phyloP scores from a whole-genome alignment of 2,113 vertebrate species.

The Spea bombifrons region DNA sequence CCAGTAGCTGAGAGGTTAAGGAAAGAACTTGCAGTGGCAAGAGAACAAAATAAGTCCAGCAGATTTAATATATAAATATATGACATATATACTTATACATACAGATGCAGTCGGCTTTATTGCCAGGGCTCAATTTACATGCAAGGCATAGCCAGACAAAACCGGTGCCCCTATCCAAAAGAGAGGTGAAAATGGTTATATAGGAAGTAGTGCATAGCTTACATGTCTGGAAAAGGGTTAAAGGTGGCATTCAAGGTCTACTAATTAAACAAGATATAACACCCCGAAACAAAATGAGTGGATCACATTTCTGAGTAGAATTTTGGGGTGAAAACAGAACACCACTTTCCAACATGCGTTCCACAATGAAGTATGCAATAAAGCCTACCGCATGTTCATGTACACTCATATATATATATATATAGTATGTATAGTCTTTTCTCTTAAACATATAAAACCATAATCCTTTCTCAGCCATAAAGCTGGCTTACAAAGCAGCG shows the following conservation, averaged over 20 bases:
- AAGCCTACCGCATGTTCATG: conserved; percentile 5
- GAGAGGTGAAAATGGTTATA: not conserved
- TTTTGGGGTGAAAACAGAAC: not conserved
- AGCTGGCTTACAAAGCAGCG: not conserved
- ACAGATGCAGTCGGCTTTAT: conserved; percentile 19
- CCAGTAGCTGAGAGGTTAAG: not conserved
- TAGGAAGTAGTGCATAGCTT: too few relatives aligned
- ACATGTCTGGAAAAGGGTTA: too few relatives aligned
- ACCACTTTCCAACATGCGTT: not conserved
- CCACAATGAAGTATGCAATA: not conserved
- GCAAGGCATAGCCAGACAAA: too few relatives aligned
- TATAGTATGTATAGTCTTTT: conserved; percentile 18
- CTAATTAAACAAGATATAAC: not conserved
- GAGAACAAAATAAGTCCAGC: conserved; percentile 5
- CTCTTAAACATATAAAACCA: not conserved
- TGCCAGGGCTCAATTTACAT: not conserved
- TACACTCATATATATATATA: conserved; percentile 21
- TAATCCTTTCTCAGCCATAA: conserved; percentile 17
- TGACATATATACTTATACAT: conserved; percentile 37
- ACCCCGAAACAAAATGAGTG: not conserved
- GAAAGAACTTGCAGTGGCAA: conserved; percentile 1
- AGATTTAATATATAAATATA: conserved; percentile 43
- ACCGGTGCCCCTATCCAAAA: too few relatives aligned
- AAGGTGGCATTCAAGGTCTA: too few relatives aligned
- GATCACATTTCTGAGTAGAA: not conserved